Evolutionary conservation across 2,113 vertebrate species (phyloP).

Genomic region (Caracal caracal): DNA sequence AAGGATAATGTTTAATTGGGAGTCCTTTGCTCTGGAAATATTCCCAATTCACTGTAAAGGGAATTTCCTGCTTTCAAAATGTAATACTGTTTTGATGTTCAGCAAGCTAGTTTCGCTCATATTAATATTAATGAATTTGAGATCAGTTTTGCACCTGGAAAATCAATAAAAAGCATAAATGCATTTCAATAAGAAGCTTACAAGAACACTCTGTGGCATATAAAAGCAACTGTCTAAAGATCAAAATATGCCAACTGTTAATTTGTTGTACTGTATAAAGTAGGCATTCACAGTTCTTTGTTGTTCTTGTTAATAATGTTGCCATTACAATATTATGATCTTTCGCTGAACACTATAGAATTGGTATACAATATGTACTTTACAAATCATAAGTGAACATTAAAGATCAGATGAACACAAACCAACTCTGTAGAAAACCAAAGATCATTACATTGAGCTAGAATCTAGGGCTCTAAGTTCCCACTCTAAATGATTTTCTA

Average conservation of each 20-base stretch:
- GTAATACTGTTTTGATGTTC: conserved; percentile 4
- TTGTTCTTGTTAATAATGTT: not conserved
- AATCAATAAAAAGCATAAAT: conserved; percentile 59
- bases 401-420: conserved; percentile 8
- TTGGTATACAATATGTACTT: not conserved
- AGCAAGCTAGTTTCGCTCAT: conserved; percentile 44
- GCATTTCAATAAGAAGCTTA: not conserved
- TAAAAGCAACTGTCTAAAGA: not conserved
- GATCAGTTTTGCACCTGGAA: conserved; percentile 62
- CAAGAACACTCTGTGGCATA: not conserved
- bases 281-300: not conserved
- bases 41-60: not conserved
- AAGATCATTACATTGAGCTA: not conserved
- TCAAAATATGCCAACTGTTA: conserved; percentile 33
- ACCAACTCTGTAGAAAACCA: not conserved
- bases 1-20: conserved; percentile 62
- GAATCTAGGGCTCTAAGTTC: not conserved
- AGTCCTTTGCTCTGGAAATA: conserved; percentile 49
- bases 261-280: not conserved
- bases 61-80: conserved; percentile 44
- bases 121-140: conserved; percentile 70
- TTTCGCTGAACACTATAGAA: not conserved
- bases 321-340: not conserved
- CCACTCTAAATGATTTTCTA: conserved; percentile 6
- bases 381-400: not conserved